Conservation (phyloP, 1,140 invertebrate genomes). For the Drosophila carrolli region DNA sequence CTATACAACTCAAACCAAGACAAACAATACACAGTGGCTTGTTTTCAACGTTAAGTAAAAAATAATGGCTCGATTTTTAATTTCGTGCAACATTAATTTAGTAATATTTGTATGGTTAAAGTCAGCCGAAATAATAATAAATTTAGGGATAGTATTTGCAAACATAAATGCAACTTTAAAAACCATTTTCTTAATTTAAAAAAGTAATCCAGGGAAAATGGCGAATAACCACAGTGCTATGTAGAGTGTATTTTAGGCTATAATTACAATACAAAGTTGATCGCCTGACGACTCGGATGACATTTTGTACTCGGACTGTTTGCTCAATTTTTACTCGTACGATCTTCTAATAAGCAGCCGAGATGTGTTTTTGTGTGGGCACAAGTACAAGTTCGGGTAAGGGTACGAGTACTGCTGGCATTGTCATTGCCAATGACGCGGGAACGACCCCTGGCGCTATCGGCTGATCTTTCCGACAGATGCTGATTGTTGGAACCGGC, state of each 20-base stretch:
- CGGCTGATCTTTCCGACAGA: slow-evolving; percentile 42
- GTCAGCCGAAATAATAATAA: not conserved
- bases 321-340: slow-evolving; percentile 74
- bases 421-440: slow-evolving; percentile 78
- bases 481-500: slow-evolving; percentile 28
- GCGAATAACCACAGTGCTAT: no score
- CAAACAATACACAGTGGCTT: not conserved
- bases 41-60: no score
- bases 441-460: slow-evolving; percentile 60
- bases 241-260: not conserved
- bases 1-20: not conserved
- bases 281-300: slow-evolving; percentile 43
- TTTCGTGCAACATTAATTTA: no score
- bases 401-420: slow-evolving; percentile 20
- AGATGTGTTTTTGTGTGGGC: slow-evolving; percentile 27
- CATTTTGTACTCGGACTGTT: slow-evolving; percentile 13
- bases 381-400: slow-evolving; percentile 32
- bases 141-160: no score
- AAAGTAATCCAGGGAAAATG: not conserved
- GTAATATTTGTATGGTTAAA: not conserved
- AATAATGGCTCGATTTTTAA: no score
- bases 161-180: no score
- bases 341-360: slow-evolving; percentile 62
- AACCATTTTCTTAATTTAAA: no score
- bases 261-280: slow-evolving; percentile 27